Conservation (phyloP, 2,113 vertebrate species). For the Aleadryas rufinucha region DNA sequence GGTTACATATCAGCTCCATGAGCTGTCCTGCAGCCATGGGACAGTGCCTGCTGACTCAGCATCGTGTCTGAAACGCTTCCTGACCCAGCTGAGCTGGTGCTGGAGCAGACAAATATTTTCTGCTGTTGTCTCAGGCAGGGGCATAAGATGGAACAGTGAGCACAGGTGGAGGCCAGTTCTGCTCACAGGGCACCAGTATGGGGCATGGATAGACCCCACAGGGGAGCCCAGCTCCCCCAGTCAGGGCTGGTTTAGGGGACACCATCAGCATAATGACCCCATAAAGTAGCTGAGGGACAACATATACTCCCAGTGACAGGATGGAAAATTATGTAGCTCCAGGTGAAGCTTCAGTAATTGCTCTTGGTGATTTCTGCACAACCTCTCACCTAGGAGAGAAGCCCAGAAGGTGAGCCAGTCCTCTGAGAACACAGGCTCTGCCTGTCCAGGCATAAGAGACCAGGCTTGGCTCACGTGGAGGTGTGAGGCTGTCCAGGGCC, state of each 20-base stretch:
- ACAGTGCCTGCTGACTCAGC: background rate
- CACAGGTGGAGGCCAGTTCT: background rate
- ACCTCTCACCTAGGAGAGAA: background rate
- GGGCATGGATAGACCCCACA: background rate
- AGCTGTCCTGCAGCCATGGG: background rate
- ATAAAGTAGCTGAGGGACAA: background rate
- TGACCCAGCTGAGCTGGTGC: background rate
- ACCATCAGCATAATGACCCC: background rate
- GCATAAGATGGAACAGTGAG: background rate
- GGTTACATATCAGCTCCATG: background rate
- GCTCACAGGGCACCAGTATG: too few relatives aligned
- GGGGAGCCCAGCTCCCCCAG: background rate
- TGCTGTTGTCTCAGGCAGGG: background rate
- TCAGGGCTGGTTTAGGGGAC: background rate
- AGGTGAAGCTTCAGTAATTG: background rate
- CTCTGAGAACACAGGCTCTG: fast-evolving
- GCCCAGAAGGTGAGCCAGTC: background rate
- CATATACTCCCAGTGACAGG: background rate
- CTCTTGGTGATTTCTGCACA: background rate
- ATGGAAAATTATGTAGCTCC: background rate
- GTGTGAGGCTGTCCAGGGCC: background rate
- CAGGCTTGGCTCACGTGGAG: fast-evolving
- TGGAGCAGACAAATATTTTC: fast-evolving
- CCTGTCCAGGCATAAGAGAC: background rate
- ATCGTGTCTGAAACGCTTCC: fast-evolving